Evolutionary conservation across 2,797 vertebrate species (phyloP).

Genomic region (Cryptoblepharus egeriae): DNA sequence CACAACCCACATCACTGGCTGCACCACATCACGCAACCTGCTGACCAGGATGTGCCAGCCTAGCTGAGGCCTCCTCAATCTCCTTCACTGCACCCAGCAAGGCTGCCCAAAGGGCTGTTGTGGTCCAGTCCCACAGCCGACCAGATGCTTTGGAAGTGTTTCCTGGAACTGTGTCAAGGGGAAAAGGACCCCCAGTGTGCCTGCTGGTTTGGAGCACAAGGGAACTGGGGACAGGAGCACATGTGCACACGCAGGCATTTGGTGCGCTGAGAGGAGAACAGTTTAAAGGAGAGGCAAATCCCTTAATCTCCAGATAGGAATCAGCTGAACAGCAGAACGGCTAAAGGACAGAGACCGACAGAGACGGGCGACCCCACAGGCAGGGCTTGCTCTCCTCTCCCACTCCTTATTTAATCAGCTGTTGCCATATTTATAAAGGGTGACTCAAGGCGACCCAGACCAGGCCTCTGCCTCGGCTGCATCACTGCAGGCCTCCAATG

Average conservation of each 20-base stretch:
- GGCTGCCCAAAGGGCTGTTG: neutral
- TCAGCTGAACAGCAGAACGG: constrained; percentile 44
- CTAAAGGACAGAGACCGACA: neutral
- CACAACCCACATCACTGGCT: no score
- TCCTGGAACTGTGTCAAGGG: rapidly evolving
- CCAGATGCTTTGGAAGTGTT: rapidly evolving
- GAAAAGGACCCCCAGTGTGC: rapidly evolving
- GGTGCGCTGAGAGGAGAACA: constrained; percentile 51
- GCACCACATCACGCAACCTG: no score
- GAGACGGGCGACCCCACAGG: constrained; percentile 38
- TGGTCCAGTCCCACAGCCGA: neutral
- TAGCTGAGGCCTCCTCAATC: neutral
- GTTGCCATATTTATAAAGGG: constrained; percentile 55
- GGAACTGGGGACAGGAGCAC: neutral
- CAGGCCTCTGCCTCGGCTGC: constrained; percentile 3
- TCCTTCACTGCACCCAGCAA: neutral
- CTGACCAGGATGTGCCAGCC: no score
- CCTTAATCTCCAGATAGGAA: constrained; percentile 69
- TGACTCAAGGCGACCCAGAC: constrained; percentile 45
- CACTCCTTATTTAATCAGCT: constrained; percentile 52
- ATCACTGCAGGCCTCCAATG: neutral
- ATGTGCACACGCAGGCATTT: constrained; percentile 30
- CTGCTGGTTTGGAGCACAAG: neutral
- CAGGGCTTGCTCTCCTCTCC: constrained; percentile 18
- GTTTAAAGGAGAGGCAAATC: constrained; percentile 72